Evolutionary conservation across 2,113 vertebrate species (phyloP), one percentile per base, ranked within the genome.

Genomic region (Lathamus discolor): DNA sequence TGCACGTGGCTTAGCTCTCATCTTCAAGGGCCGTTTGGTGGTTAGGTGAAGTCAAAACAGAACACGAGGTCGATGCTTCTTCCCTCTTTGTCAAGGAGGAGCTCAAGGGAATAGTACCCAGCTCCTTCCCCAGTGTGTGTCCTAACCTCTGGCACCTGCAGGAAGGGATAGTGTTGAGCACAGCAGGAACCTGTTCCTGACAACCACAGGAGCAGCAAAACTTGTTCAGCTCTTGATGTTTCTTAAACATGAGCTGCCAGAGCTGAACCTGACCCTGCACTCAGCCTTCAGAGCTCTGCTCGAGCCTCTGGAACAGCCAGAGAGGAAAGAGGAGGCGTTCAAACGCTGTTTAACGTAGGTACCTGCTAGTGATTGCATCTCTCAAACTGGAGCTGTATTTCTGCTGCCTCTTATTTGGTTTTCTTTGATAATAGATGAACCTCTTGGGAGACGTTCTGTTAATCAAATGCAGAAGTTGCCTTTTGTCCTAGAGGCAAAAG

Each of bases 31-130:
- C 57, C 33, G 24, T 59, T 35, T 59, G 33, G 22, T 59, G 57
- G 33, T 59, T 57, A 63, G 44, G 46, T 29, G 35, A 44, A 61
- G 55, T 44, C 17, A 22, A 25, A 85, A 67, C 59, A 17, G 49
- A 49, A 23, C 1, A 0, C 11, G 2, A 51, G 29, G 16, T 57
- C 61, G 10, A 7, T 7, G 37, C 1, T 0, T 28, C 3, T 70
- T 28, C 19, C 14, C 27, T 69, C 11, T 13, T 33, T 67, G 12
- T 17, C 24, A 37, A 17, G 64, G 3, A 27, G 8, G 10, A 12
- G 23, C 48, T 35, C 22, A 48, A 49, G 41, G 69, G 29, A 43
- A 29, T n/a, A 20, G 44, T 24, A 3, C 14, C 37, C 39, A 19
- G 7, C 55, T 31, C 74, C 27, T 48, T 88, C n/a, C 29, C 13